phyloP scores from a whole-genome alignment of 2,888 invertebrate species.

The Caenorhabditis panamensis region DNA sequence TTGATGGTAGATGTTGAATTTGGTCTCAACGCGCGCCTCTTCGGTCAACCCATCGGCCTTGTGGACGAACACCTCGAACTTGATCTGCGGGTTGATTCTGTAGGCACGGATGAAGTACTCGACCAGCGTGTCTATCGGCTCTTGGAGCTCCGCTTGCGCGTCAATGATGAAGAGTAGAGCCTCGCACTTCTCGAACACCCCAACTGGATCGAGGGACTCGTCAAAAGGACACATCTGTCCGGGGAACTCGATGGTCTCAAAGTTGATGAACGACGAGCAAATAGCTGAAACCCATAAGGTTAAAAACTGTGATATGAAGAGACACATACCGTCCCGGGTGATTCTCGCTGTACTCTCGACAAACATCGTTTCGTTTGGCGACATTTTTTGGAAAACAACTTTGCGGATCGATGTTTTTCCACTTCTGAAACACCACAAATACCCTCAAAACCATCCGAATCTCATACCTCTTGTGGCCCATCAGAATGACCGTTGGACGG shows the following conservation, averaged over 20 bases:
- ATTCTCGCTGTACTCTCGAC: conserved; percentile 98
- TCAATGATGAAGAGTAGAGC: conserved; percentile 99
- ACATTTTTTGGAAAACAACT: conserved; percentile 99
- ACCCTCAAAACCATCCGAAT: not conserved
- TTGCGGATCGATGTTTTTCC: conserved; percentile 99
- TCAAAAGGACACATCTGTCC: conserved; percentile 87
- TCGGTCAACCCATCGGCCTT: conserved; percentile 99
- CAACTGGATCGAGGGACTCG: conserved; percentile 41
- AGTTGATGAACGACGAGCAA: conserved; percentile 97
- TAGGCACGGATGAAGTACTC: conserved; percentile 92
- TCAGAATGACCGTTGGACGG: conserved; percentile 79
- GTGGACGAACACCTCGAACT: conserved; percentile 94
- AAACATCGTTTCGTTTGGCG: conserved; percentile 98
- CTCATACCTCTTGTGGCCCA: conserved; percentile 79
- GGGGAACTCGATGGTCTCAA: conserved; percentile 99
- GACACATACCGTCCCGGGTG: conserved; percentile 89
- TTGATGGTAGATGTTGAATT: conserved; percentile 94
- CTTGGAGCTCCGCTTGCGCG: conserved; percentile 96
- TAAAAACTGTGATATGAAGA: too few species aligned
- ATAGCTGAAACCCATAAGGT: conserved; percentile 91
- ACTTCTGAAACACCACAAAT: conserved; percentile 84
- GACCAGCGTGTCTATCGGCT: conserved; percentile 93
- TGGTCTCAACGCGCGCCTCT: conserved; percentile 99
- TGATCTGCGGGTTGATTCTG: conserved; percentile 95
- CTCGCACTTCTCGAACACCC: conserved; percentile 81